Conservation (phyloP, 2,797 vertebrate species). For the Hippoglossus hippoglossus region DNA sequence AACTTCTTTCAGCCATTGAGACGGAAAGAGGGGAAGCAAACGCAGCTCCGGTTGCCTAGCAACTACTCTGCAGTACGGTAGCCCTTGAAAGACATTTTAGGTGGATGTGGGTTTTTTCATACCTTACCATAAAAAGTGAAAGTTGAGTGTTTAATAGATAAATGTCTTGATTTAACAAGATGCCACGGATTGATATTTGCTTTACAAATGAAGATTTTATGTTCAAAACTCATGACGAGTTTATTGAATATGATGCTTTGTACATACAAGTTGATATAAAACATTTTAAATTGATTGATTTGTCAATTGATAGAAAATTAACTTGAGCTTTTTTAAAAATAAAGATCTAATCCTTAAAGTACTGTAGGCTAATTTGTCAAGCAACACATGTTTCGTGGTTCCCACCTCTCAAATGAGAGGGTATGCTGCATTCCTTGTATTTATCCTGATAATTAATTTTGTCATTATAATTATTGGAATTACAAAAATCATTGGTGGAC, state of each 20-base stretch:
- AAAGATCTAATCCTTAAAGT: not conserved
- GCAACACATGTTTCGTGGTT: no score
- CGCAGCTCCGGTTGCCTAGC: conserved; percentile 69
- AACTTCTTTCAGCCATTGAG: conserved; percentile 74
- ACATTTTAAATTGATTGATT: not conserved
- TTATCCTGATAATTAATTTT: no score
- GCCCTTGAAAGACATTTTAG: conserved; percentile 11
- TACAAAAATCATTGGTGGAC: no score
- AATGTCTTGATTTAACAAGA: not conserved
- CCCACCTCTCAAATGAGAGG: no score
- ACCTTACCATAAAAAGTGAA: no score
- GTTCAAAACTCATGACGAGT: not conserved
- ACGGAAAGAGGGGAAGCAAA: not conserved
- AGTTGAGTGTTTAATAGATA: no score
- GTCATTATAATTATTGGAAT: no score
- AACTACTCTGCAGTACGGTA: conserved; percentile 58
- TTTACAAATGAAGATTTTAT: not conserved
- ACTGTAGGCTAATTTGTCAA: no score
- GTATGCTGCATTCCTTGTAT: no score
- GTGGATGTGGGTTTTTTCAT: not conserved
- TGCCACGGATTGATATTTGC: not conserved
- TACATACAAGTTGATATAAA: not conserved
- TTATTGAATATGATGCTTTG: not conserved
- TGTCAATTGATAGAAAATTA: not conserved
- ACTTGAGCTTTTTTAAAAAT: no score